phyloP scores from a whole-genome alignment of 2,888 invertebrate genomes.

The Mimas tiliae region DNA sequence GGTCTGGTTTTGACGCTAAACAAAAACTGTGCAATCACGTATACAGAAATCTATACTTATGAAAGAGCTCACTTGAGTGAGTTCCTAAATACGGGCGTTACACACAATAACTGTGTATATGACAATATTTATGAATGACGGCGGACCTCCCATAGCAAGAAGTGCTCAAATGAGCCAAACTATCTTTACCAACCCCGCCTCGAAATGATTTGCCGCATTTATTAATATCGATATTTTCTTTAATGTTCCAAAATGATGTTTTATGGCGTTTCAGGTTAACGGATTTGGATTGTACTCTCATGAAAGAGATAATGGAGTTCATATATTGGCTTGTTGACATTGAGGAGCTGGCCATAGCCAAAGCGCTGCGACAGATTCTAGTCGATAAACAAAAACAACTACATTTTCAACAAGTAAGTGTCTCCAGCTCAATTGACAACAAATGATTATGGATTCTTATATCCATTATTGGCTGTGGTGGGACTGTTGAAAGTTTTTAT shows the following conservation, averaged over 20 bases:
- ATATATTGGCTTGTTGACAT: conserved; percentile 96
- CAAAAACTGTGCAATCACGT: too few species aligned
- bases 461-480: not conserved
- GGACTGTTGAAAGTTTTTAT: too few species aligned
- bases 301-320: conserved; percentile 95
- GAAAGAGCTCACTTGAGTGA: too few species aligned
- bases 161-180: too few species aligned
- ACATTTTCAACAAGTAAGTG: conserved; percentile 76
- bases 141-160: conserved; percentile 49
- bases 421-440: not conserved
- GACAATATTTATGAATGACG: too few species aligned
- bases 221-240: not conserved
- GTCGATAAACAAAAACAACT: conserved; percentile 92
- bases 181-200: too few species aligned
- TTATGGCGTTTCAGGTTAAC: conserved; percentile 85
- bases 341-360: conserved; percentile 96
- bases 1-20: too few species aligned
- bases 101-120: too few species aligned
- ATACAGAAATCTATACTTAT: too few species aligned
- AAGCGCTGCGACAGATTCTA: conserved; percentile 94
- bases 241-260: not conserved
- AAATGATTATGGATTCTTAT: too few species aligned
- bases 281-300: conserved; percentile 92
- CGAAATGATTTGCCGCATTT: not conserved
- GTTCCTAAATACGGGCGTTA: too few species aligned